Evolutionary conservation across 2,888 invertebrate species (phyloP).

Genomic region (Augochlorella aurata): DNA sequence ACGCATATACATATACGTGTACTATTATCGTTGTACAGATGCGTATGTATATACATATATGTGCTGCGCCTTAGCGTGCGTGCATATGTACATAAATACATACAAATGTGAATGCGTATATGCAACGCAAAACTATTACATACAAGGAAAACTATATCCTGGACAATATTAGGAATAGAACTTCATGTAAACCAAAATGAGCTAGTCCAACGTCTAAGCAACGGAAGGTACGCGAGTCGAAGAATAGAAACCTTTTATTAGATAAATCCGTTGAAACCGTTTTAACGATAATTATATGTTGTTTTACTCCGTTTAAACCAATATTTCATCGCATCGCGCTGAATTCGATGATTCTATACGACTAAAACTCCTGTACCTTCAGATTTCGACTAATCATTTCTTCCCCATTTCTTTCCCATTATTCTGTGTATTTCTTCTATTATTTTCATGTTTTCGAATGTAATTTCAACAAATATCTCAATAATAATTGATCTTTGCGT

Average conservation of each 20-base stretch:
- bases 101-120: constrained; percentile 15
- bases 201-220: constrained; percentile 14
- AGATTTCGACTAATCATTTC: constrained; percentile 12
- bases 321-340: not conserved
- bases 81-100: not conserved
- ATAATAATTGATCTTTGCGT: not conserved
- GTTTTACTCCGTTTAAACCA: not conserved
- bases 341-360: not conserved
- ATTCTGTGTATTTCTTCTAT: not conserved
- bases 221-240: not conserved
- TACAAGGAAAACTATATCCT: constrained; percentile 10
- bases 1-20: not conserved
- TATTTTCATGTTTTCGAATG: constrained; percentile 6
- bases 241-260: constrained; percentile 11
- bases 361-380: constrained; percentile 16
- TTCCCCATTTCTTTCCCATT: constrained; percentile 12
- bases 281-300: not conserved
- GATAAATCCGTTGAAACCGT: not conserved
- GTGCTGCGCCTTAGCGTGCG: not conserved
- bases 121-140: constrained; percentile 15
- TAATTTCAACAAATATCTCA: not conserved
- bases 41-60: not conserved
- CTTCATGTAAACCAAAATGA: constrained; percentile 23
- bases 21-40: no score
- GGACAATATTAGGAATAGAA: constrained; percentile 40